Base-by-base conservation (phyloP, 2,113 vertebrate species). In the Sitta europaea region DNA sequence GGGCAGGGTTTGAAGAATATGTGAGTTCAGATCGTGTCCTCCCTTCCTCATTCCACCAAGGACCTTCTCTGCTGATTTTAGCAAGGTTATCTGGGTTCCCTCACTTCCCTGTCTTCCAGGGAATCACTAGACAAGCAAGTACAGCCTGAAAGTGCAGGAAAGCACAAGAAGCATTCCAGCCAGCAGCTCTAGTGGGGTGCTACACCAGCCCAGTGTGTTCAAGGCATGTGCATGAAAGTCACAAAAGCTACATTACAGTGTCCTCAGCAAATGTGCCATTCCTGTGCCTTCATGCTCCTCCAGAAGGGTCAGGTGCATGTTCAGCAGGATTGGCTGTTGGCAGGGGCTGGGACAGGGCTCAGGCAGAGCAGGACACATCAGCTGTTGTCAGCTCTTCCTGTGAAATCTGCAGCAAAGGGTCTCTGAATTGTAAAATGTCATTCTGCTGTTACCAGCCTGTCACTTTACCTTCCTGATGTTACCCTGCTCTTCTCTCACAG, bases 191-290 rank as follows among this genome's bases (percentile, higher is more conserved):
- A 20, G 38, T 48, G 47, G 61, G 31, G 28, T 79, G 72, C 47
- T 45, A 1, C 33, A 19, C 11, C 20, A 62, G 0, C 15, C n/a
- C 3, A 2, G 19, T 20, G 10, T 28, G 23, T 38, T 75, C n/a
- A 50, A 88, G 40, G 25, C 16, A 23, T 1, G 3, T 53, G 67
- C 28, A 55, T n/a, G 22, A 57, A 65, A 23, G 0, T 83, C 61
- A 63, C 33, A 67, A 51, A 78, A 95, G 31, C 59, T 50, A 2
- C 0, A 1, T 48, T 9, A 3, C 55, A 50, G 31, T 3, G 1
- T 63, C 48, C 54, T 72, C 28, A 5, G 51, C 20, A 72, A 54
- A 53, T 5, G 3, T 61, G 62, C 48, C 4, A 4, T 62, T 74
- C 33, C 35, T 76, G 28, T 94, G 83, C 88, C 63, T 86, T 65